These are phyloP conservation scores for Leucophenga varia DNA, from an alignment of 1,140 invertebrate species.

Conservation along the genomic window DNA sequence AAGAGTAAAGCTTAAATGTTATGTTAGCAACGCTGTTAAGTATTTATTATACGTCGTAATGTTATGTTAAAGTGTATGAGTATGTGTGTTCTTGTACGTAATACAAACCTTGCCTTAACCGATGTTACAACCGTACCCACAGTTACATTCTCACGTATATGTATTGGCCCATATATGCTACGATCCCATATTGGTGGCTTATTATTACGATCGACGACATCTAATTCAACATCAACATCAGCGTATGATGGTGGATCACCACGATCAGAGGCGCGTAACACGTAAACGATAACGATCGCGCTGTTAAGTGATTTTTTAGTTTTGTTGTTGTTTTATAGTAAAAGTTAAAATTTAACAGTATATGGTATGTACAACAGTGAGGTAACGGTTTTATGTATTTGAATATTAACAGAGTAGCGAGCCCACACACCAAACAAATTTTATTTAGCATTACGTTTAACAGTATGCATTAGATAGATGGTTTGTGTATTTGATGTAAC, in stretches of 20 bases:
- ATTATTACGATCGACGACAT: slow-evolving; percentile 97
- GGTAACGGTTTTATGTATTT: not conserved
- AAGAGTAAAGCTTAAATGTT: slow-evolving; percentile 7
- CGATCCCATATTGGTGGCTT: slow-evolving; percentile 94
- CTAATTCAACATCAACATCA: slow-evolving; percentile 94
- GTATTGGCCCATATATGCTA: slow-evolving; percentile 90
- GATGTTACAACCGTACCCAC: slow-evolving; percentile 95
- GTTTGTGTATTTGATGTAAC: slow-evolving; percentile 32
- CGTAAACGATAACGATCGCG: slow-evolving; percentile 91
- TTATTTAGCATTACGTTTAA: slow-evolving; percentile 35
- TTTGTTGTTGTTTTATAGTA: slow-evolving; percentile 5
- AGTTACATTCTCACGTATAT: slow-evolving; percentile 97
- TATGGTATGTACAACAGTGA: slow-evolving; percentile 8
- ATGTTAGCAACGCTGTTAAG: slow-evolving; percentile 45
- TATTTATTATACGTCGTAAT: slow-evolving; percentile 60
- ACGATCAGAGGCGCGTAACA: slow-evolving; percentile 89
- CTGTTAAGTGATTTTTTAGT: slow-evolving; percentile 62
- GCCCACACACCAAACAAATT: slow-evolving; percentile 25
- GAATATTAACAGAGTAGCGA: slow-evolving; percentile 13
- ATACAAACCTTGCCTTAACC: slow-evolving; percentile 97
- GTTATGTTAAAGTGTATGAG: no score
- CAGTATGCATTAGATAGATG: slow-evolving; percentile 11
- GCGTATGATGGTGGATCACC: slow-evolving; percentile 84
- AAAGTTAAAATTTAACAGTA: no score
- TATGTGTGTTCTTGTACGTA: slow-evolving; percentile 4